Percentiles rank a stretch among this genome's conserved stretches.
These are phyloP conservation scores for Phlogophora meticulosa DNA, from an alignment of 2,888 invertebrate genomes.

Conservation along the genomic window DNA sequence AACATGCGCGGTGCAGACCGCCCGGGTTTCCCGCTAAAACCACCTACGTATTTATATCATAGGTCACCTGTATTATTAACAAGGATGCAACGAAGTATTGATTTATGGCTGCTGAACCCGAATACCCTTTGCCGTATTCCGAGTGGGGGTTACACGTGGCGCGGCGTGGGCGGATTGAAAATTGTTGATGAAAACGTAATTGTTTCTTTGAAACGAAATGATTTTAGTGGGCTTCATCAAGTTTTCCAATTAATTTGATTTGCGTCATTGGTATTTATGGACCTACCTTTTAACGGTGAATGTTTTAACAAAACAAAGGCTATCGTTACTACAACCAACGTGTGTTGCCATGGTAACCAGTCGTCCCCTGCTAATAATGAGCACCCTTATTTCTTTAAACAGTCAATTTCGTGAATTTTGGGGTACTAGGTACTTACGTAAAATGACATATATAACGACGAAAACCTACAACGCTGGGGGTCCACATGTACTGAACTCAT, in stretches of 20 bases:
- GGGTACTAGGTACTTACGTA: too few species aligned
- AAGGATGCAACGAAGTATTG: conserved; percentile 54
- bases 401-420: too few species aligned
- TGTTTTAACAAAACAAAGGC: background rate
- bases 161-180: background rate
- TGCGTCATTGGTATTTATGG: too few species aligned
- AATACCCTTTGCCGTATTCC: background rate
- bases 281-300: background rate
- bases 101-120: conserved; percentile 38
- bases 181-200: background rate
- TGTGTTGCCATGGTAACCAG: conserved; percentile 46
- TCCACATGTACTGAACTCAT: too few species aligned
- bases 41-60: conserved; percentile 54
- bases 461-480: too few species aligned
- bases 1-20: conserved; percentile 77
- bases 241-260: too few species aligned
- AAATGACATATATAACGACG: too few species aligned
- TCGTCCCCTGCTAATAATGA: background rate
- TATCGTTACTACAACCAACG: conserved; percentile 19
- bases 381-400: background rate
- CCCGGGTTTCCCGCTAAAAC: conserved; percentile 75
- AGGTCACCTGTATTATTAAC: conserved; percentile 55
- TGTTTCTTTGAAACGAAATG: background rate
- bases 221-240: too few species aligned
- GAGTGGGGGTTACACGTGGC: background rate